phyloP scores from a whole-genome alignment of 2,888 invertebrate species.

The Tridacna gigas region DNA sequence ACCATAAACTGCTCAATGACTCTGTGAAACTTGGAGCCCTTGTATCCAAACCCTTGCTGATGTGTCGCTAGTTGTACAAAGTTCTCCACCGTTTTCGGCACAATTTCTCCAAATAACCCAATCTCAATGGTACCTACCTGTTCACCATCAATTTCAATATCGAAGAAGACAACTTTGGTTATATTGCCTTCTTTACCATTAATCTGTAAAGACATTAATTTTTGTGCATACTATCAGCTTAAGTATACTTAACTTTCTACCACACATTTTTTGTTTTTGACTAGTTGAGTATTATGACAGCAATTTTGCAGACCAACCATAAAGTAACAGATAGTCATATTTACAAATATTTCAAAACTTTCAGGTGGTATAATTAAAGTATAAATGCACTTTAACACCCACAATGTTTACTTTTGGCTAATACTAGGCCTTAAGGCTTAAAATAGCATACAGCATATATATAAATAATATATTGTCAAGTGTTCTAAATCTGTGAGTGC shows the following conservation, averaged over 20 bases:
- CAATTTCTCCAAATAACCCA: slow-evolving; percentile 94
- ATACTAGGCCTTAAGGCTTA: no score
- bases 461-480: no score
- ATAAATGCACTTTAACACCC: no score
- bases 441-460: no score
- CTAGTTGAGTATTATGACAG: no score
- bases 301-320: no score
- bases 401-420: no score
- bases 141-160: slow-evolving; percentile 91
- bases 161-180: slow-evolving; percentile 93
- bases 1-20: slow-evolving; percentile 96
- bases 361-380: no score
- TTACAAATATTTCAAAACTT: no score
- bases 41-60: slow-evolving; percentile 87
- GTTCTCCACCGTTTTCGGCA: slow-evolving; percentile 94
- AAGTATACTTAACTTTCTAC: neutral
- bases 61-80: slow-evolving; percentile 91
- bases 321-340: no score
- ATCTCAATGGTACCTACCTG: slow-evolving; percentile 91
- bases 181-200: slow-evolving; percentile 84
- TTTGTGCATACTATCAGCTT: neutral
- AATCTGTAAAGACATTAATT: slow-evolving; percentile 4
- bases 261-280: neutral
- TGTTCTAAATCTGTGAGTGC: no score
- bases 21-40: slow-evolving; percentile 92